Conservation (phyloP, 2,888 invertebrate species). For the Pristionchus fissidentatus region DNA sequence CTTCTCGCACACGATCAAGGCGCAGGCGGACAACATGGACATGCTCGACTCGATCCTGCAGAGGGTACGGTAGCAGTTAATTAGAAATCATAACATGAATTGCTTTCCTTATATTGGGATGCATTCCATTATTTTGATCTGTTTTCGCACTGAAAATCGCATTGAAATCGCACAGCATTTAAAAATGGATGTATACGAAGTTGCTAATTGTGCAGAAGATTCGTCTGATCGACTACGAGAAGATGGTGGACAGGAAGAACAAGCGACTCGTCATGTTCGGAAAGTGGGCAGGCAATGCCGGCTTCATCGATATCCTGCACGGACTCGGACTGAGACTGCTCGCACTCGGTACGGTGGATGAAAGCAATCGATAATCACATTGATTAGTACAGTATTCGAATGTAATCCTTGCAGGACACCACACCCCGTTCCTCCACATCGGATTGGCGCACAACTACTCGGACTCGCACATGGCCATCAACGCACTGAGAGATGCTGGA, state of each 20-base stretch:
- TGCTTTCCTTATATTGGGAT: background rate
- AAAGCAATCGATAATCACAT: too few species aligned
- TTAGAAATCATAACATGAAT: too few species aligned
- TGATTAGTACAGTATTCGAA: background rate
- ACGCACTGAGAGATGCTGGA: slow-evolving; percentile 97
- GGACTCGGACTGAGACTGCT: slow-evolving; percentile 88
- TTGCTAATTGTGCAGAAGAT: slow-evolving; percentile 84
- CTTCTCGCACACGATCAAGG: slow-evolving; percentile 99
- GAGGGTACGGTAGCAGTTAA: slow-evolving; percentile 78
- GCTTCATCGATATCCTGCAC: slow-evolving; percentile 98
- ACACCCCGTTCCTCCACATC: slow-evolving; percentile 99
- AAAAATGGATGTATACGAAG: background rate
- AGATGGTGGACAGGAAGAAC: slow-evolving; percentile 90
- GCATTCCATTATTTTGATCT: too few species aligned
- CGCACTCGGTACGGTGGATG: slow-evolving; percentile 43
- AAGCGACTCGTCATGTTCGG: slow-evolving; percentile 97
- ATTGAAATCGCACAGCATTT: too few species aligned
- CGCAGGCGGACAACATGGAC: slow-evolving; percentile 97
- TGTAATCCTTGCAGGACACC: slow-evolving; percentile 89
- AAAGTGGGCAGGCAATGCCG: slow-evolving; percentile 91
- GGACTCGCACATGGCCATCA: slow-evolving; percentile 95
- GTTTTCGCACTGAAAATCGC: too few species aligned
- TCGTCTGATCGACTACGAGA: slow-evolving; percentile 95
- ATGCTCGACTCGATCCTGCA: slow-evolving; percentile 94
- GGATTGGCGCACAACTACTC: slow-evolving; percentile 98